Evolutionary conservation across 2,113 vertebrate genomes (phyloP).

Genomic region (Cyanoderma ruficeps): DNA sequence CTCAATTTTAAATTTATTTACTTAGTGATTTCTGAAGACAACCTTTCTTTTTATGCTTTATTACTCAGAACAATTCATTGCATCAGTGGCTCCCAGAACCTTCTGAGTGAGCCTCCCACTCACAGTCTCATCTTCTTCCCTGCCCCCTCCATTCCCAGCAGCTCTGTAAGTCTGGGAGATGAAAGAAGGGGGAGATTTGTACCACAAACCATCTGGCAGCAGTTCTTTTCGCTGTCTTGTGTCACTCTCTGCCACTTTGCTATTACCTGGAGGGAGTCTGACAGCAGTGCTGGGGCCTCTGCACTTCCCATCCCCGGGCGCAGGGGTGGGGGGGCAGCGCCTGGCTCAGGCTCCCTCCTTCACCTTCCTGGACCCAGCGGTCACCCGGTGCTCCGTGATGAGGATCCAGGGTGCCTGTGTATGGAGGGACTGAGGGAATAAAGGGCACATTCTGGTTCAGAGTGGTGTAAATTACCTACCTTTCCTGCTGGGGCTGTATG

Average conservation of each 20-base stretch:
- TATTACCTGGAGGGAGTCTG: neutral
- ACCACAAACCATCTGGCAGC: neutral
- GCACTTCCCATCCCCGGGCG: neutral
- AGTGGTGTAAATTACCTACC: neutral
- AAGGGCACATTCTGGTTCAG: neutral
- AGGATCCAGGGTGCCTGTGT: neutral
- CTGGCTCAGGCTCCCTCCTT: neutral
- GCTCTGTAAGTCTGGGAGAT: neutral
- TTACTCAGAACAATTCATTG: neutral
- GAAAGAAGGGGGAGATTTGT: neutral
- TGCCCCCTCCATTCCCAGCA: neutral
- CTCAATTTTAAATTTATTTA: neutral
- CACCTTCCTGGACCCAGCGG: accelerated
- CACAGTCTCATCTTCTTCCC: neutral
- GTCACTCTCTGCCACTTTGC: neutral
- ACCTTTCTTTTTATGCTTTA: neutral
- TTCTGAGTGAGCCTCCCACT: neutral
- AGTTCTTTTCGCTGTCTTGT: neutral
- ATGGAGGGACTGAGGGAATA: neutral
- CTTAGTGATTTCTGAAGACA: neutral
- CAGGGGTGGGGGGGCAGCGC: neutral
- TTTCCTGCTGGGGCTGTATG: neutral
- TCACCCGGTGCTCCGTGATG: neutral
- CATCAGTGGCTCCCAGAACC: neutral
- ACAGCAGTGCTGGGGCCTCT: neutral